Base-by-base conservation (phyloP, 2,888 invertebrate genomes). In the Ceriagrion tenellum region DNA sequence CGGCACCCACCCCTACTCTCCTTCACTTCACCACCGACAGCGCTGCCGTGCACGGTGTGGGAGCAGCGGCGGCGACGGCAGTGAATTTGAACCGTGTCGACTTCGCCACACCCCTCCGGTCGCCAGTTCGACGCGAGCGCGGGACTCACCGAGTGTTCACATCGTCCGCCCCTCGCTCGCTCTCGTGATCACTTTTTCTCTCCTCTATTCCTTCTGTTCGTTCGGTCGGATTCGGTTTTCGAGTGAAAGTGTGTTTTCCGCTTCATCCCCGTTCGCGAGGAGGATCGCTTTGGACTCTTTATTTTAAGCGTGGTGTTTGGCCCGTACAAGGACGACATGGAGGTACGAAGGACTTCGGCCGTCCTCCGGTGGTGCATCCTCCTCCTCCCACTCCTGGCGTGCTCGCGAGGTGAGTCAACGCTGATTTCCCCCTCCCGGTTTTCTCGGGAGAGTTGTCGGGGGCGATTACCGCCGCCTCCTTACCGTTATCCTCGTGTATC, bases 321-420 rank as follows among this genome's bases (percentile, higher is more conserved):
- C 30, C 16, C 16, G 81, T 47, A 8, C 47, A 35, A 26, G 30
- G 81, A 35, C 30, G 81, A 81, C 55, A 93, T 93, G 93, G 93
- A 93, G 26, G 40, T 47, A 23, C 63, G 26, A 93, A 55, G 93
- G 69, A 55, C 47, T 47, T 63, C 74, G 81, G 81, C 30, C 13
- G 30, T 16, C 35, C 81, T 81, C 69, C 69, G 40, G 74, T 93
- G 93, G 40, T 69, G 40, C 40, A 26, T 93, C 26, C 40, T 35
- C 3, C 59, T 59, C 1, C 40, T 93, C 63, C 30, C 47, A 47
- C 26, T 93, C 47, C 23, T 69, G 63, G 69, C 93, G 0, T 47
- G 12, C 69, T 69, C 63, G 40, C 40, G 47, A 26, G 93, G 93
- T 93, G 93, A 93, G 93, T 93, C 69, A 47, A 3, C 47, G n/a